Percentiles rank a stretch among this genome's conserved stretches.
Evolutionary conservation across 2,113 vertebrate species (phyloP).

Genomic region (Pteronura brasiliensis): DNA sequence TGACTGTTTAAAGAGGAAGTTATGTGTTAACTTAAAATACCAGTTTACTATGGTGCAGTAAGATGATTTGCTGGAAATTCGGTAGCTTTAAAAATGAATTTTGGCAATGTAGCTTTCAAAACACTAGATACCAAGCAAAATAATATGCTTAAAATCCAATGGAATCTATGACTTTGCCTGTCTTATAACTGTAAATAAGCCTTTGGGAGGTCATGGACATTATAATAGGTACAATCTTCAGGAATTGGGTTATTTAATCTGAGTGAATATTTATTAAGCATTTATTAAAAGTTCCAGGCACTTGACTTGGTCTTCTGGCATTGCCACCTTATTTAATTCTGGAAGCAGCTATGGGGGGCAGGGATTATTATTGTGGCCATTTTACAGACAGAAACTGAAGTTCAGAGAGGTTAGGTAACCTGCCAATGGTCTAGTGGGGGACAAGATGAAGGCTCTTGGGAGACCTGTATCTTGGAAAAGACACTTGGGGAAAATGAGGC

Average conservation of each 20-base stretch:
- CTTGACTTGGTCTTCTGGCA: background rate
- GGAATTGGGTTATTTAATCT: background rate
- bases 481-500: background rate
- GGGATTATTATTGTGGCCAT: background rate
- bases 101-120: background rate
- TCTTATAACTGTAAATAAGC: background rate
- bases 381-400: background rate
- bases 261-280: background rate
- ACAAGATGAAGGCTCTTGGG: background rate
- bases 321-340: background rate
- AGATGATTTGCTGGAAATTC: background rate
- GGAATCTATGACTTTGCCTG: background rate
- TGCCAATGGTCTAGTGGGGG: background rate
- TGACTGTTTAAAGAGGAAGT: background rate
- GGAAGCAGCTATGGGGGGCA: background rate
- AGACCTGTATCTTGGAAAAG: background rate
- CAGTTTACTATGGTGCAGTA: background rate
- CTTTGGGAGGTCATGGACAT: background rate
- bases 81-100: background rate
- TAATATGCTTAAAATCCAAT: background rate
- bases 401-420: background rate
- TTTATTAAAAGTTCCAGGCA: background rate
- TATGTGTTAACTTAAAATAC: background rate
- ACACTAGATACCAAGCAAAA: background rate
- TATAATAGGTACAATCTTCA: background rate